Conservation (phyloP, 1,140 invertebrate species). For the Sarcophaga bullata region DNA sequence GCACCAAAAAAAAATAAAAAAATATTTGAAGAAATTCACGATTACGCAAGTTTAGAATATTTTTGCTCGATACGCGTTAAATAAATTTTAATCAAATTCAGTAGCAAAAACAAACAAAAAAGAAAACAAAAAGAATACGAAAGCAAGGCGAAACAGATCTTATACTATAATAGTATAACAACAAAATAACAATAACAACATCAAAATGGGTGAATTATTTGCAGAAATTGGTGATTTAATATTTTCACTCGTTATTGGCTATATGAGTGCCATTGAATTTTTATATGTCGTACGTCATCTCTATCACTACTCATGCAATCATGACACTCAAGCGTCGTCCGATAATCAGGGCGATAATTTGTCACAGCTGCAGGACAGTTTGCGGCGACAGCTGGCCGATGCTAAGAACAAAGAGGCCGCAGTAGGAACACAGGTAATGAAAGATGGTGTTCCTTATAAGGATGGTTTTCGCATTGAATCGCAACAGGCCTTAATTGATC, state of each 20-base stretch:
- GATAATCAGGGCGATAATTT: conserved; percentile 51
- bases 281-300: conserved; percentile 64
- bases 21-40: background rate
- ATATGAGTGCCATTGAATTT: conserved; percentile 76
- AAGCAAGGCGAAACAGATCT: background rate
- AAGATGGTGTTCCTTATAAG: conserved; percentile 59
- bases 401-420: conserved; percentile 50
- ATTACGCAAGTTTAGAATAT: conserved; percentile 26
- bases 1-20: background rate
- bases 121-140: conserved; percentile 11
- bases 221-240: conserved; percentile 67
- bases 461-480: conserved; percentile 60
- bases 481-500: conserved; percentile 36
- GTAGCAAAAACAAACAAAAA: background rate
- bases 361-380: conserved; percentile 50
- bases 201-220: conserved; percentile 47
- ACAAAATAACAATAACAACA: background rate
- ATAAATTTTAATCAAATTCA: background rate
- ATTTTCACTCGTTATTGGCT: conserved; percentile 77
- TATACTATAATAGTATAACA: background rate
- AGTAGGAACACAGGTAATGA: conserved; percentile 54
- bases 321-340: conserved; percentile 45
- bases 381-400: conserved; percentile 50
- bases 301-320: conserved; percentile 56
- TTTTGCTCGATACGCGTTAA: conserved; percentile 29